These are phyloP conservation scores for Ylistrum balloti DNA, from an alignment of 1,140 invertebrate genomes.

Conservation along the genomic window DNA sequence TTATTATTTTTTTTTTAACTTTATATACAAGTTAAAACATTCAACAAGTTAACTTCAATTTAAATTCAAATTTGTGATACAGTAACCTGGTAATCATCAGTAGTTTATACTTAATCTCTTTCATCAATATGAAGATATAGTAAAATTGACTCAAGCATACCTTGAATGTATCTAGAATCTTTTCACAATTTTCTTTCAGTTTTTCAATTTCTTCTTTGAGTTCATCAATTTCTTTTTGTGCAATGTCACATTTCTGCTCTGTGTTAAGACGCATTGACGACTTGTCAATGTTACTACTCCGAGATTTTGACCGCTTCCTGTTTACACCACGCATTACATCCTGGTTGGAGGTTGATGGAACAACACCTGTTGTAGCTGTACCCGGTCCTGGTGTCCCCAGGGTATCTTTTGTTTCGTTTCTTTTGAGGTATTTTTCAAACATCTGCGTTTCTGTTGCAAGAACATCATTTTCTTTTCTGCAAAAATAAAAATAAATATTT, in stretches of 20 bases:
- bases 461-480: conserved; percentile 80
- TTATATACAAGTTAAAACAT: not conserved
- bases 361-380: conserved; percentile 43
- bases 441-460: conserved; percentile 81
- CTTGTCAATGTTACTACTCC: conserved; percentile 77
- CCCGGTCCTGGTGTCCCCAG: conserved; percentile 37
- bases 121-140: not conserved
- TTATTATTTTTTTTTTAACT: not conserved
- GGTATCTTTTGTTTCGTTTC: conserved; percentile 78
- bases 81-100: not conserved
- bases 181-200: conserved; percentile 81
- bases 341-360: conserved; percentile 67
- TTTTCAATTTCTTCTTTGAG: conserved; percentile 79
- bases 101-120: not conserved
- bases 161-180: conserved; percentile 81
- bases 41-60: not conserved
- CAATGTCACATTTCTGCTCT: conserved; percentile 83
- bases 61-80: not conserved
- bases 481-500: conserved; percentile 41
- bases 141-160: conserved; percentile 60
- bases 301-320: conserved; percentile 80
- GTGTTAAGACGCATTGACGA: conserved; percentile 76
- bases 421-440: conserved; percentile 82
- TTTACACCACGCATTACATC: conserved; percentile 68
- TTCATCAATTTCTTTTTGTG: conserved; percentile 82